phyloP scores from a whole-genome alignment of 1,140 invertebrate species.

The Caenorhabditis inopinata region DNA sequence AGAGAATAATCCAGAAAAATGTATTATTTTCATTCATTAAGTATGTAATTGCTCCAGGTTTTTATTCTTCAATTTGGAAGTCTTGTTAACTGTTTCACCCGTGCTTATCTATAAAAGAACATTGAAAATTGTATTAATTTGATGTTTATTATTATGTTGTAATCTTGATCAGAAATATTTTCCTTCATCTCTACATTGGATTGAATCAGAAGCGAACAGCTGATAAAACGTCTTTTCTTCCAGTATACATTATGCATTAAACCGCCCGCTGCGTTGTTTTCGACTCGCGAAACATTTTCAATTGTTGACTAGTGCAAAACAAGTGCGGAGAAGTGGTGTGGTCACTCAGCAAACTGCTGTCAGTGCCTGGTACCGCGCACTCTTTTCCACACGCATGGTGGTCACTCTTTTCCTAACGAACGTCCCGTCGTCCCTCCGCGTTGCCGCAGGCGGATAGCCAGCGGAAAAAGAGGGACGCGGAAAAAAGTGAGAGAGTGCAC shows the following conservation, averaged over 20 bases:
- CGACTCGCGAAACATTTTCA: constrained; percentile 27
- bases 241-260: constrained; percentile 21
- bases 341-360: constrained; percentile 33
- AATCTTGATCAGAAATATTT: constrained; percentile 20
- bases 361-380: constrained; percentile 20
- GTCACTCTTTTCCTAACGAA: constrained; percentile 14
- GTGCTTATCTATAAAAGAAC: too few species aligned
- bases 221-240: constrained; percentile 4
- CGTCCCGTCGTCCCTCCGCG: neutral
- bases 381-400: constrained; percentile 30
- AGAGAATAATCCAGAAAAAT: too few species aligned
- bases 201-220: constrained; percentile 16
- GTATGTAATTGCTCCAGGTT: too few species aligned
- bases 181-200: neutral
- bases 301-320: constrained; percentile 34
- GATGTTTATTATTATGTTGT: too few species aligned
- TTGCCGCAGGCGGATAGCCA: neutral
- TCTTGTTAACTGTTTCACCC: too few species aligned
- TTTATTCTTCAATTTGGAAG: too few species aligned
- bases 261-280: constrained; percentile 18
- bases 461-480: constrained; percentile 20
- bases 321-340: constrained; percentile 30
- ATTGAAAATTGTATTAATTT: too few species aligned
- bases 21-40: too few species aligned
- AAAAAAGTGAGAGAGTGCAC: constrained; percentile 3